These are phyloP conservation scores for Carcina quercana DNA, from an alignment of 2,888 invertebrate genomes.

Conservation along the genomic window DNA sequence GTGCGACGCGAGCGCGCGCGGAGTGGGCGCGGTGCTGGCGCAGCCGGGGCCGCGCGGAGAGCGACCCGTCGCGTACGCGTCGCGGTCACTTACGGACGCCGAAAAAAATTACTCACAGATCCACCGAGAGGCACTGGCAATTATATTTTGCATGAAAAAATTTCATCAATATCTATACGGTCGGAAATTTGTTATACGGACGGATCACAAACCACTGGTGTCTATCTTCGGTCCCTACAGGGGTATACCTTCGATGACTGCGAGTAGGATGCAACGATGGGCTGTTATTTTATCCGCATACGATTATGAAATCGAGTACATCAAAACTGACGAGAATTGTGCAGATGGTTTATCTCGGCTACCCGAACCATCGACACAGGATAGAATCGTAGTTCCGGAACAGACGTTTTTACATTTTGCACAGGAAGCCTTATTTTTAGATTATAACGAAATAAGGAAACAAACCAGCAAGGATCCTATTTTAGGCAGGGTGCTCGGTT, in stretches of 20 bases:
- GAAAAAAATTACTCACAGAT: constrained; percentile 7
- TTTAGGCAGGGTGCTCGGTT: too few relatives aligned
- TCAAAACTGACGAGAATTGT: constrained; percentile 5
- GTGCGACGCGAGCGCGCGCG: constrained; percentile 6
- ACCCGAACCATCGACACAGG: too few relatives aligned
- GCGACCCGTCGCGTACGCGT: constrained; percentile 9
- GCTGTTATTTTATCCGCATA: constrained; percentile 9
- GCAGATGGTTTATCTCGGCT: constrained; percentile 1
- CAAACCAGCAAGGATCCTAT: too few relatives aligned
- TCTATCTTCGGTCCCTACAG: constrained; percentile 7
- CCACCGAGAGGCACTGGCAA: constrained; percentile 9
- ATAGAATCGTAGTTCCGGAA: too few relatives aligned
- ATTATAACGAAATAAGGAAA: too few relatives aligned
- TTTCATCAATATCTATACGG: constrained; percentile 10
- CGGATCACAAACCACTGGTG: neutral
- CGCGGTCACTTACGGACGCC: constrained; percentile 4
- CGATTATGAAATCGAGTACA: constrained; percentile 10
- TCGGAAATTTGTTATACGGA: constrained; percentile 2
- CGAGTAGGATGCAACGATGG: constrained; percentile 13
- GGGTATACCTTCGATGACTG: constrained; percentile 9
- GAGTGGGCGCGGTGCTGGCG: constrained; percentile 1
- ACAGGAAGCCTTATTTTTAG: too few relatives aligned
- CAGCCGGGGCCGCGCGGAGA: constrained; percentile 2
- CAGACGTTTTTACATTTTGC: too few relatives aligned
- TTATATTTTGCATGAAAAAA: constrained; percentile 3